These are phyloP conservation scores for Onthophagus sagittarius DNA, from an alignment of 2,888 invertebrate species.

Conservation along the genomic window DNA sequence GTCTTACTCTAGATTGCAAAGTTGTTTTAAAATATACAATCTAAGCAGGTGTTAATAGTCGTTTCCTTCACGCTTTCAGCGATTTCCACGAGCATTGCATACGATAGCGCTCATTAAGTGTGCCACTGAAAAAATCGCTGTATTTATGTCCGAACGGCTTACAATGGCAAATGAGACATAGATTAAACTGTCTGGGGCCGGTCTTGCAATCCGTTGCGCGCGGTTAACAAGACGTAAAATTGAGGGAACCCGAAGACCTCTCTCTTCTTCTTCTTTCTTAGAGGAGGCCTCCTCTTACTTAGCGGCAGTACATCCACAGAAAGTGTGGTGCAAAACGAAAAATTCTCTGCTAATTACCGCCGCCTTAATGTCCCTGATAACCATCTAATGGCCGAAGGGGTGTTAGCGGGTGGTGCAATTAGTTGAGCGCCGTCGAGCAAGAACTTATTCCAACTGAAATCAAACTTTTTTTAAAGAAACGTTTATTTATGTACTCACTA, in stretches of 20 bases:
- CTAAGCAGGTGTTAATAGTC: not conserved
- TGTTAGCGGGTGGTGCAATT: not conserved
- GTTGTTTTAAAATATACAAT: not conserved
- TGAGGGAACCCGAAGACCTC: not conserved
- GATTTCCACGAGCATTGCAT: not conserved
- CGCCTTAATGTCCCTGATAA: not conserved
- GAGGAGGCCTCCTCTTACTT: no score
- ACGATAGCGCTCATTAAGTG: not conserved
- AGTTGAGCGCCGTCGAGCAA: not conserved
- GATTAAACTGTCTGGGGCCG: slow-evolving; percentile 3
- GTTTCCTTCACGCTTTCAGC: not conserved
- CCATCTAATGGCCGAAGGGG: not conserved
- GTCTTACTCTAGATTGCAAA: not conserved
- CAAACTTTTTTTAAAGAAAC: no score
- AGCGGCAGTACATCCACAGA: no score
- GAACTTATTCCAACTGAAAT: not conserved
- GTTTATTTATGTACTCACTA: no score
- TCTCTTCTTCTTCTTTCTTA: no score
- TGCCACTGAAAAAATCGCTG: not conserved
- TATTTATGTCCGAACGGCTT: slow-evolving; percentile 8
- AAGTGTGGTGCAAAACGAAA: not conserved
- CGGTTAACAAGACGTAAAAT: not conserved
- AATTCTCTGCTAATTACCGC: not conserved
- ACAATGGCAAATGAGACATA: slow-evolving; percentile 11
- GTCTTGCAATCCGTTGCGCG: not conserved